A percentile compares a stretch with the other conserved stretches of the same genome.
These are phyloP conservation scores for Prunella fulvescens DNA, from an alignment of 2,113 vertebrate species.

Conservation along the genomic window DNA sequence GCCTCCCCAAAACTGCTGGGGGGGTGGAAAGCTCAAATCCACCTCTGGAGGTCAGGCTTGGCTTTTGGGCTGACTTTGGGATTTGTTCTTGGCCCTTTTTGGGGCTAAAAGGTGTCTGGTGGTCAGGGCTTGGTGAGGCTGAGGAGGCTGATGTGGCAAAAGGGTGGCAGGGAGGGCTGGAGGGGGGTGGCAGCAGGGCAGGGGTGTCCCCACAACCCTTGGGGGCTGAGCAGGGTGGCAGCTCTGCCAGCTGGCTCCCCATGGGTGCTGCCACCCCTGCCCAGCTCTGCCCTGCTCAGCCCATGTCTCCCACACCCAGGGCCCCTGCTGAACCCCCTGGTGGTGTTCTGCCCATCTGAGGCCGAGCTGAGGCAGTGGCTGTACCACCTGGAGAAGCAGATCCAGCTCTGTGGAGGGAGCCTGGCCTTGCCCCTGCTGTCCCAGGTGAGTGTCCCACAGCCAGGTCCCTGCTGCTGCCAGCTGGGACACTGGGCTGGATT, in stretches of 20 bases:
- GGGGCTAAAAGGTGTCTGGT: neutral
- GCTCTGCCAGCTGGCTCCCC: neutral
- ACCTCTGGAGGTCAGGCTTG: neutral
- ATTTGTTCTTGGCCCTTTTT: neutral
- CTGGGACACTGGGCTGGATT: neutral
- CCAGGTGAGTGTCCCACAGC: constrained; percentile 46
- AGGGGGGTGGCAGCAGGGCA: rapidly evolving
- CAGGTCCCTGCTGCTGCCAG: neutral
- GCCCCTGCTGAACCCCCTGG: constrained; percentile 86
- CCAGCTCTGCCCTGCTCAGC: neutral
- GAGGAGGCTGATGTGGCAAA: neutral
- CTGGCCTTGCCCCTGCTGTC: constrained; percentile 13
- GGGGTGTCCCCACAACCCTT: rapidly evolving
- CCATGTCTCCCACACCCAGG: constrained; percentile 64
- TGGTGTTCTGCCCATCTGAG: constrained; percentile 85
- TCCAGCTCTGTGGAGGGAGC: constrained; percentile 79
- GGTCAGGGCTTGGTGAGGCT: neutral
- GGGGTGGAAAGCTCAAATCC: neutral
- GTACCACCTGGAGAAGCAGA: constrained; percentile 88
- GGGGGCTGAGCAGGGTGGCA: neutral
- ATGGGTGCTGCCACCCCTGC: neutral
- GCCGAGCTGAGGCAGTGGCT: constrained; percentile 87
- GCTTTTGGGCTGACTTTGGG: neutral
- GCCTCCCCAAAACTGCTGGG: neutral
- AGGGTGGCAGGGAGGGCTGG: neutral